Evolutionary conservation across 2,888 invertebrate genomes (phyloP).

Genomic region (Nebria salina): DNA sequence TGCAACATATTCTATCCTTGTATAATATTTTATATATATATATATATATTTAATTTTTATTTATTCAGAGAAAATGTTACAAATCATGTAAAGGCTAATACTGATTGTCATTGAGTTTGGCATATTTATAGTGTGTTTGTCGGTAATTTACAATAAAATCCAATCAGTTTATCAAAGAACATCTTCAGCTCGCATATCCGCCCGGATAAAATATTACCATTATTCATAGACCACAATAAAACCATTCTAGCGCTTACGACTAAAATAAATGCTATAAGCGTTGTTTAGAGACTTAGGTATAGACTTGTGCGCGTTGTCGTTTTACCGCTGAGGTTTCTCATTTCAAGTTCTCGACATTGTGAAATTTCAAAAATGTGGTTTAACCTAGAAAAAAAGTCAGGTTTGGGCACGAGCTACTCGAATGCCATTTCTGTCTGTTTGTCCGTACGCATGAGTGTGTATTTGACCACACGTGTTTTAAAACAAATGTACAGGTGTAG

Average conservation of each 20-base stretch:
- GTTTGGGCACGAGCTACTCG: conserved; percentile 49
- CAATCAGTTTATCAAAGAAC: conserved; percentile 36
- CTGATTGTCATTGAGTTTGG: conserved; percentile 38
- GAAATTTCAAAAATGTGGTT: conserved; percentile 55
- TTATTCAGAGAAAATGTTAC: background rate
- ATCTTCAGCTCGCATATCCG: background rate
- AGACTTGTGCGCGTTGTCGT: conserved; percentile 24
- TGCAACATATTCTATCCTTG: background rate
- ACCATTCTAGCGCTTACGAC: background rate
- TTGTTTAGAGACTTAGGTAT: conserved; percentile 20
- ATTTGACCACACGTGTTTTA: background rate
- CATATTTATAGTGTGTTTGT: conserved; percentile 44
- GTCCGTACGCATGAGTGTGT: background rate
- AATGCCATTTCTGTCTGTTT: conserved; percentile 48
- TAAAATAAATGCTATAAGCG: background rate
- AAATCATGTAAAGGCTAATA: conserved; percentile 3
- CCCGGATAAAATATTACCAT: conserved; percentile 7
- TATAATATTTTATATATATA: background rate
- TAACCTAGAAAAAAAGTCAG: conserved; percentile 55
- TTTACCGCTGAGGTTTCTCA: conserved; percentile 48
- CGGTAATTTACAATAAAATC: conserved; percentile 44
- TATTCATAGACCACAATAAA: background rate
- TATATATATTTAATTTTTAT: too few relatives aligned
- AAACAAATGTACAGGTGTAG: background rate
- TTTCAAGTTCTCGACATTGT: conserved; percentile 53